Evolutionary conservation across 2,888 invertebrate species (phyloP).

Genomic region (Onthophagus sagittarius): DNA sequence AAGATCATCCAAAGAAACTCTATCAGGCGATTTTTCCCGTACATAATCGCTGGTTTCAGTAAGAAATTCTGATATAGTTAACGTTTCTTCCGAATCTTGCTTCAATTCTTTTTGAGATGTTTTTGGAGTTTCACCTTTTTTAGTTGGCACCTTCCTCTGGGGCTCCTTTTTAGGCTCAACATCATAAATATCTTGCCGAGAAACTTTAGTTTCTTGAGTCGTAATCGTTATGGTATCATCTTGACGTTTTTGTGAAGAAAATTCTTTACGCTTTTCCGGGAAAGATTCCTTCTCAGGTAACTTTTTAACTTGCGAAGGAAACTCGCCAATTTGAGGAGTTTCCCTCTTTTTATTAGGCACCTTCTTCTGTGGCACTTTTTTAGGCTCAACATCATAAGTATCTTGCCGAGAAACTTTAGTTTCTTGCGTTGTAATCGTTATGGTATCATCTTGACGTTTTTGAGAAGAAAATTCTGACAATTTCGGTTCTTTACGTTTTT

Average conservation of each 20-base stretch:
- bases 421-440: too few relatives aligned
- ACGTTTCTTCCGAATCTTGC: constrained; percentile 24
- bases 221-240: background rate
- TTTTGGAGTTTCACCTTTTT: constrained; percentile 26
- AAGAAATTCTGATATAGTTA: constrained; percentile 9
- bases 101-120: constrained; percentile 29
- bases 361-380: too few relatives aligned
- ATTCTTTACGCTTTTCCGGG: constrained; percentile 27
- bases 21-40: constrained; percentile 13
- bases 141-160: background rate
- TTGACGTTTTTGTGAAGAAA: constrained; percentile 26
- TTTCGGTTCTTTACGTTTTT: constrained; percentile 1
- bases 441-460: too few relatives aligned
- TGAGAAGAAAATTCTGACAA: background rate
- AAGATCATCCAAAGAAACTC: constrained; percentile 19
- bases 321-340: constrained; percentile 10
- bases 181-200: constrained; percentile 11
- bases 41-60: background rate
- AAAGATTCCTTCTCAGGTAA: constrained; percentile 26
- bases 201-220: background rate
- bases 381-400: too few relatives aligned
- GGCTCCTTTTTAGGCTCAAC: constrained; percentile 27
- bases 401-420: too few relatives aligned
- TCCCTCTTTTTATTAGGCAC: background rate
- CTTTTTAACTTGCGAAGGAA: constrained; percentile 18